A percentile compares a stretch with the other conserved stretches of the same genome.
These are phyloP conservation scores for Lampropteryx suffumata DNA, from an alignment of 2,888 invertebrate species.

Conservation along the genomic window DNA sequence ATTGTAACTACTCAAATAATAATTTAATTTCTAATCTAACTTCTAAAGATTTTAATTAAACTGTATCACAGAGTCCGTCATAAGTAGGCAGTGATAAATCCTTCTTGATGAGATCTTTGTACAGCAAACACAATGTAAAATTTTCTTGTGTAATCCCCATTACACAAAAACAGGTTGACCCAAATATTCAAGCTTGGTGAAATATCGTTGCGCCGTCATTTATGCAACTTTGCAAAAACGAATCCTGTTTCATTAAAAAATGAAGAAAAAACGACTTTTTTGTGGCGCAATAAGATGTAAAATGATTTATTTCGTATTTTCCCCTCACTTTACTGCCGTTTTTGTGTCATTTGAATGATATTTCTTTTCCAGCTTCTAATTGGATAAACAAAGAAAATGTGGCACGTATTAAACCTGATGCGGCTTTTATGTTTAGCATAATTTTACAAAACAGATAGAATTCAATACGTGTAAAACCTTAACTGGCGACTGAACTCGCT, in stretches of 20 bases:
- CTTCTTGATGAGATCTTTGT: slow-evolving; percentile 56
- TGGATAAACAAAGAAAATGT: slow-evolving; percentile 59
- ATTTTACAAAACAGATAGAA: not conserved
- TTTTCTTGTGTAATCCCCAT: slow-evolving; percentile 78
- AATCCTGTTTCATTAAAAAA: slow-evolving; percentile 61
- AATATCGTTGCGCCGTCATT: slow-evolving; percentile 76
- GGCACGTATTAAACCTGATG: slow-evolving; percentile 36
- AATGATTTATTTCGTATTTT: slow-evolving; percentile 52
- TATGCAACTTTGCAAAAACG: slow-evolving; percentile 79
- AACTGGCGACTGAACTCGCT: slow-evolving; percentile 12
- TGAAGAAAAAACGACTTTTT: slow-evolving; percentile 62
- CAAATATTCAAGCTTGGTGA: slow-evolving; percentile 75
- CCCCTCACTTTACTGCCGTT: slow-evolving; percentile 56
- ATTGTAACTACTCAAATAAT: no score
- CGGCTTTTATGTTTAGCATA: slow-evolving; percentile 5
- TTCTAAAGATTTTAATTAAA: slow-evolving; percentile 78
- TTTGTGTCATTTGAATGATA: slow-evolving; percentile 67
- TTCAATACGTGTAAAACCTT: slow-evolving; percentile 7
- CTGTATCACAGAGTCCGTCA: slow-evolving; percentile 70
- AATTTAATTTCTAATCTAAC: no score
- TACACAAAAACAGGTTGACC: slow-evolving; percentile 82
- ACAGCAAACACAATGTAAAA: slow-evolving; percentile 76
- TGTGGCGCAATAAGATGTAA: slow-evolving; percentile 58
- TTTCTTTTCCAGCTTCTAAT: slow-evolving; percentile 63
- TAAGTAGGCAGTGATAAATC: slow-evolving; percentile 70